A percentile compares a stretch with the other conserved stretches of the same genome.
These are phyloP conservation scores for Anarsia innoxiella DNA, from an alignment of 2,888 invertebrate genomes.

Conservation along the genomic window DNA sequence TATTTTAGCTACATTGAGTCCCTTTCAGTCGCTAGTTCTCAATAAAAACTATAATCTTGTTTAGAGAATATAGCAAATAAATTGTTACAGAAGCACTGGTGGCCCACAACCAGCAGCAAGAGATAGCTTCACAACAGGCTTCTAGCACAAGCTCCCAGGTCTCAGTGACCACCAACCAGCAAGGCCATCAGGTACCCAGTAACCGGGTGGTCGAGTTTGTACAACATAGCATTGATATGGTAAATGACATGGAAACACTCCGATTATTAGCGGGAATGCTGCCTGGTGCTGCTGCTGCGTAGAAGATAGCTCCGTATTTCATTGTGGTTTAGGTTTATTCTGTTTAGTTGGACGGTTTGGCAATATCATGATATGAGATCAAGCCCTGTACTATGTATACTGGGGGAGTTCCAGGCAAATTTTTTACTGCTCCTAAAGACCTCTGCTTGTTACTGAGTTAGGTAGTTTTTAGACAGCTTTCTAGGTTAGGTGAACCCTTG, in stretches of 20 bases:
- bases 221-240: slow-evolving; percentile 74
- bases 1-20: too few relatives aligned
- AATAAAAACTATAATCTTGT: too few relatives aligned
- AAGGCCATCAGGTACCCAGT: slow-evolving; percentile 71
- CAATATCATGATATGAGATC: too few relatives aligned
- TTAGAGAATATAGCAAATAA: too few relatives aligned
- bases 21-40: too few relatives aligned
- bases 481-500: too few relatives aligned
- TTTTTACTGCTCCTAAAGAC: too few relatives aligned
- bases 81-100: slow-evolving; percentile 57
- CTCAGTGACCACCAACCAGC: slow-evolving; percentile 44
- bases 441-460: too few relatives aligned
- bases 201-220: slow-evolving; percentile 73
- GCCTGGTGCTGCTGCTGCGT: slow-evolving; percentile 47
- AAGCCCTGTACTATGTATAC: too few relatives aligned
- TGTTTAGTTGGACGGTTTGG: too few relatives aligned
- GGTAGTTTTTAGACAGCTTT: too few relatives aligned
- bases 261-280: slow-evolving; percentile 60
- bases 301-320: slow-evolving; percentile 25
- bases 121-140: slow-evolving; percentile 48
- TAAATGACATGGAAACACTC: slow-evolving; percentile 65
- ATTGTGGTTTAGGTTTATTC: slow-evolving; percentile 1
- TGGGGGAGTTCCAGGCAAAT: too few relatives aligned
- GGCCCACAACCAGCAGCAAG: slow-evolving; percentile 67
- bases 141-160: slow-evolving; percentile 41